Evolutionary conservation across 2,888 invertebrate species (phyloP), one percentile per base, ranked within the genome.

Genomic region (Bellardia bayeri): DNA sequence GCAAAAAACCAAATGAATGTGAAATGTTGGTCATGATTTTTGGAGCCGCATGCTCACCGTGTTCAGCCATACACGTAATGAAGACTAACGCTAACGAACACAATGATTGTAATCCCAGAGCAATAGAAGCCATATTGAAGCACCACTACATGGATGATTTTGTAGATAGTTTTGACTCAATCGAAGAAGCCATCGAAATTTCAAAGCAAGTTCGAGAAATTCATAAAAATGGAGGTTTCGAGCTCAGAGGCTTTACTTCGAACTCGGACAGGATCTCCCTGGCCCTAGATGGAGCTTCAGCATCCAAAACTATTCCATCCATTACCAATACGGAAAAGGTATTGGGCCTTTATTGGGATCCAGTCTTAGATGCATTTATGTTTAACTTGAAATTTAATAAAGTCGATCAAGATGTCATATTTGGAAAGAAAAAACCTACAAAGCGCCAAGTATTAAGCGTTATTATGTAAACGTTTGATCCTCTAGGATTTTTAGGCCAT

Each of bases 71-170:
- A 13, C 13, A 78, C 14, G 74, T 76, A 0, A 81, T 78, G 54
- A 72, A 68, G 5, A 30, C 3, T 0, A 80, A 85, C 11, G 84
- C 82, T 0, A 14, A 56, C 61, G 51, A 82, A 9, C 69, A 85
- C 30, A 30, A n/a, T n/a, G 49, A 54, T 5, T 37, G 11, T 13
- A 23, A 84, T 16, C 69, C 71, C 11, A 80, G 79, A 23, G 82
- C 85, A 2, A 49, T 87, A 37, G 61, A 80, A 58, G 45, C 85
- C 0, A 88, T 86, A 40, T 66, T 45, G 1, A 45, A 85, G 4
- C 37, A 86, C 37, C 84, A 78, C n/a, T 86, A 87, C 45, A 79
- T 88, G 9, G 88, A 88, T 37, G 89, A 89, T 13, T 85, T 87
- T 42, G 82, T 89, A 6, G 85, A 88, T 49, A 78, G 83, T 54